Evolutionary conservation across 1,140 invertebrate genomes (phyloP).

Genomic region (Nephila pilipes): DNA sequence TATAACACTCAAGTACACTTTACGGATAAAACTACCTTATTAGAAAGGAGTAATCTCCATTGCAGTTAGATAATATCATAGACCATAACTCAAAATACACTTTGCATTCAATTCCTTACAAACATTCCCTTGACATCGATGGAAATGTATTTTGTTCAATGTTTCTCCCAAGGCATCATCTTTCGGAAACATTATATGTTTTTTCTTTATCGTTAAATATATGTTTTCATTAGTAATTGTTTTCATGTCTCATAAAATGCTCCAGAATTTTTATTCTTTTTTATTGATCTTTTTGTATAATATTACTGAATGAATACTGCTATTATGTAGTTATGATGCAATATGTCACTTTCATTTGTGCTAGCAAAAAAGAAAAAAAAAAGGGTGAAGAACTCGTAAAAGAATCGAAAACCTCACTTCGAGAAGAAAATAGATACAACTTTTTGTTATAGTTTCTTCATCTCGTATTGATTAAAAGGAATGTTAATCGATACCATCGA

Average conservation of each 20-base stretch:
- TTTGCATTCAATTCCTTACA: too few species aligned
- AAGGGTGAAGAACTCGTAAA: background rate
- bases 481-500: background rate
- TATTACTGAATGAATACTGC: background rate
- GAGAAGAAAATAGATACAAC: background rate
- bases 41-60: too few species aligned
- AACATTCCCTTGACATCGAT: too few species aligned
- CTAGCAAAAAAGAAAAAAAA: background rate
- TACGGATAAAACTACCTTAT: too few species aligned
- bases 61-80: too few species aligned
- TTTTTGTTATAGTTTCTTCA: background rate
- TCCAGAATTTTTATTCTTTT: background rate
- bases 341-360: constrained; percentile 35
- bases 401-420: background rate
- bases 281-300: background rate
- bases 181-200: too few species aligned
- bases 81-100: too few species aligned
- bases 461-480: background rate
- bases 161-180: too few species aligned
- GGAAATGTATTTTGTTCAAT: too few species aligned
- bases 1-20: too few species aligned
- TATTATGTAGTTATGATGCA: background rate
- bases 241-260: background rate
- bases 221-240: background rate
- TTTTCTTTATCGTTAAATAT: background rate